Base-by-base conservation (phyloP, 2,113 vertebrate species). In the Neoarius graeffei region DNA sequence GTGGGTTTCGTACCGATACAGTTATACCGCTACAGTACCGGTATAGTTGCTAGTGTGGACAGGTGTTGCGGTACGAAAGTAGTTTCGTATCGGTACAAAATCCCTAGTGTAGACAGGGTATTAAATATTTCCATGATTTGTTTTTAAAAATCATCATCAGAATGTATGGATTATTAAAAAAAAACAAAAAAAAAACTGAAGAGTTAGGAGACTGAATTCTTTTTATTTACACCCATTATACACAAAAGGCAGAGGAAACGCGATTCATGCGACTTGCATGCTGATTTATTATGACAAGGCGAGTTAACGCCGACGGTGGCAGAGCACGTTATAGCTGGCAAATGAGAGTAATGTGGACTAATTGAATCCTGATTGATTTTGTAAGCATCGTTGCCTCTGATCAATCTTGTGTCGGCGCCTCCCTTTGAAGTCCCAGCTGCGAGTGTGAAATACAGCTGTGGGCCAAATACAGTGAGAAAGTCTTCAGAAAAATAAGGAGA, bases 321-420 rank as follows among this genome's bases (percentile, higher is more conserved):
- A 5, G 62, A 84, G n/a, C 9, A 52, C 4, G 42, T 84, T 66
- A 27, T 54, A 67, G 62, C 82, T 66, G 82, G 82, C 62, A 84
- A 84, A 84, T 52, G 82, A 84, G 82, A n/a, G 62, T 84, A 67
- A 67, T 84, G 62, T 67, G 82, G 62, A 67, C 82, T 84, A 84
- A 84, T 67, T 67, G 62, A 52, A 67, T 84, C 62, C 54, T 84
- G 82, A 84, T 67, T 54, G 82, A 84, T 84, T 84, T 84, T 67
- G 48, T 67, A 84, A 67, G 82, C 82, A 20, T 84, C 62, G 5
- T 54, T 67, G 82, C 62, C 62, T 84, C 82, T 84, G 82, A 84
- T 84, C 82, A 84, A 84, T 67, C 82, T 67, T 14, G 25, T 17
- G 42, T 83, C 82, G 19, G 42, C n/a, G 7, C 17, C 81, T 66